These are phyloP conservation scores for Papilio polytes DNA, from an alignment of 1,140 invertebrate species.

Conservation along the genomic window DNA sequence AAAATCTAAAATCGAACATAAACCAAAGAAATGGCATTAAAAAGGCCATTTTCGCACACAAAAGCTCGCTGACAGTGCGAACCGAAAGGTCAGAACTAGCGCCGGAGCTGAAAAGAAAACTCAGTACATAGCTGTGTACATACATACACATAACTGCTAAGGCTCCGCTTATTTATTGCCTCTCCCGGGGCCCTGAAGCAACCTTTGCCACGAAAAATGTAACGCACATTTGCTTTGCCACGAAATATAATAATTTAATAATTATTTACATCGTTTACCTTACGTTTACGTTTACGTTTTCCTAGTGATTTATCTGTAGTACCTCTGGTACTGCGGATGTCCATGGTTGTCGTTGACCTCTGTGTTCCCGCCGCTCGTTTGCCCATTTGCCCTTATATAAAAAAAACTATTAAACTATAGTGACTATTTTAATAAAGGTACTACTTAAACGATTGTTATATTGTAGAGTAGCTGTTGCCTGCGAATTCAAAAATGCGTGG, in stretches of 20 bases:
- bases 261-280: background rate
- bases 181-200: constrained; percentile 48
- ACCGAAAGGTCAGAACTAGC: constrained; percentile 34
- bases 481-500: no score
- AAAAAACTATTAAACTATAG: constrained; percentile 34
- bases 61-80: constrained; percentile 35
- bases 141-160: constrained; percentile 8
- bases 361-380: no score
- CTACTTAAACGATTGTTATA: no score
- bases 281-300: no score
- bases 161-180: constrained; percentile 59
- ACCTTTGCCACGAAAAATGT: constrained; percentile 69
- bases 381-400: no score
- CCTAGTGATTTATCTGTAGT: no score
- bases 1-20: background rate
- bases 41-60: constrained; percentile 34
- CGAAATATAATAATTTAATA: constrained; percentile 36
- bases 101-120: constrained; percentile 37
- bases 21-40: constrained; percentile 25
- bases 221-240: constrained; percentile 44
- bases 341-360: no score
- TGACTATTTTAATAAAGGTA: background rate
- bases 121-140: constrained; percentile 5
- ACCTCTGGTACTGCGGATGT: no score
- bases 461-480: no score